A percentile compares a stretch with the other conserved stretches of the same genome.
These are phyloP conservation scores for Camarhynchus parvulus DNA, from an alignment of 2,113 vertebrate genomes.

Conservation along the genomic window DNA sequence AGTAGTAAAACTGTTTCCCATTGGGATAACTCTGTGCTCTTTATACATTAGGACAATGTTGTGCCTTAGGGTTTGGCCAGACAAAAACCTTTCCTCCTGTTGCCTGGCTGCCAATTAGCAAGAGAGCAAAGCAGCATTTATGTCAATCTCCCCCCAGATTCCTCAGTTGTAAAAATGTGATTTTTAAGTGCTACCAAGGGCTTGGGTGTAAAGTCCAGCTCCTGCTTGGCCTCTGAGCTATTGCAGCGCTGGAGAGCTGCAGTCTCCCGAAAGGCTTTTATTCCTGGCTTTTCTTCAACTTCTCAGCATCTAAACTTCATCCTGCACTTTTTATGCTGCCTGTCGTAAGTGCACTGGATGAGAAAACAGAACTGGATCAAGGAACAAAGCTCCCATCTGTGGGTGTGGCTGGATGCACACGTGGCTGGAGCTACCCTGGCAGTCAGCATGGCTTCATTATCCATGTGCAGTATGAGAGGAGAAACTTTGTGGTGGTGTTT, in stretches of 20 bases:
- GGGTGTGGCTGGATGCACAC: background rate
- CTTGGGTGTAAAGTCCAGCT: background rate
- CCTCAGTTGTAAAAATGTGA: background rate
- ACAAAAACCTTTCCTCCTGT: background rate
- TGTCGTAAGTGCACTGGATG: rapidly evolving
- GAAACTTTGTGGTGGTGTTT: background rate
- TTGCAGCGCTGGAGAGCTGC: background rate
- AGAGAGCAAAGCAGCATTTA: background rate
- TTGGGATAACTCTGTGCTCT: background rate
- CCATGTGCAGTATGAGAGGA: rapidly evolving
- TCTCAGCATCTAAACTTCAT: background rate
- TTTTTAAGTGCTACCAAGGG: background rate
- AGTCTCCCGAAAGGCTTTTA: background rate
- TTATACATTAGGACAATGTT: background rate
- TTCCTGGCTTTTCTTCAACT: background rate
- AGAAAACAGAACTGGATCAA: background rate
- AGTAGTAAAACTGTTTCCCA: background rate
- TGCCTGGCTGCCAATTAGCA: background rate
- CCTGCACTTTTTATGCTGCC: background rate
- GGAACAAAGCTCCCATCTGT: background rate
- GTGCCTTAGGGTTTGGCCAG: background rate
- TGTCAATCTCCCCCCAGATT: background rate
- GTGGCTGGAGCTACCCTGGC: background rate
- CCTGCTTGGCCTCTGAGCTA: background rate
- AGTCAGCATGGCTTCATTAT: background rate